Base-by-base conservation (phyloP, 2,888 invertebrate species). In the Incurvaria masculella region DNA sequence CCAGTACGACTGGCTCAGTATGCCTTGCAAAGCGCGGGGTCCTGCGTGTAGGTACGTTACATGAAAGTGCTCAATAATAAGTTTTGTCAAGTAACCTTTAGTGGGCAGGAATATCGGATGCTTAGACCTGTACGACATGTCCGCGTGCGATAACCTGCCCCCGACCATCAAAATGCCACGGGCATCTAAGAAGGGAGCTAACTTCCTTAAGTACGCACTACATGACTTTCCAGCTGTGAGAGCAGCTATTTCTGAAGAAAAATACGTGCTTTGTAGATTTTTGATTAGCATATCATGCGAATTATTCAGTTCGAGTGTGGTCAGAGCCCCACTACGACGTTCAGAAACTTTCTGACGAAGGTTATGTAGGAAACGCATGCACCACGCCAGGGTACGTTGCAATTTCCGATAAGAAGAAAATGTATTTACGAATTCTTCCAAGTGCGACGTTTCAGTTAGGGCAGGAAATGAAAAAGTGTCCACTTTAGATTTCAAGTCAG, bases 81-180 rank as follows among this genome's bases (percentile, higher is more conserved):
- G 3, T 8, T 6, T 14, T 14, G 33, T 33, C 3, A 33, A 14
- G 14, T 33, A n/a, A 11, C 3, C 3, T 14, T 11, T 33, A 4
- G 8, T 33, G 11, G 33, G 33, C 14, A 33, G 14, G 3, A 33
- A 11, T 33, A 33, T 4, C 8, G 33, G 33, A 11, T 33, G 33
- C 14, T 33, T 8, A 33, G 6, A 14, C 8, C 11, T 14, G 14
- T 33, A 33, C 4, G 33, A n/a, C 33, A 33, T 4, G 14, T 33
- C 14, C 14, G 33, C 8, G 3, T 14, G 14, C 3, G 11, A 14
- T 4, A 33, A n/a, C 3, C 33, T 8, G 14, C 33, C 60, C 26
- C 62, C 61, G 11, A 61, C 61, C 47, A 59, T 51, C 23, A 61
- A 49, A 18, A 59, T 40, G 16, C 33, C 33, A 33, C 14, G 3